These are phyloP conservation scores for Archips crataeganus DNA, from an alignment of 2,888 invertebrate species.

Conservation along the genomic window DNA sequence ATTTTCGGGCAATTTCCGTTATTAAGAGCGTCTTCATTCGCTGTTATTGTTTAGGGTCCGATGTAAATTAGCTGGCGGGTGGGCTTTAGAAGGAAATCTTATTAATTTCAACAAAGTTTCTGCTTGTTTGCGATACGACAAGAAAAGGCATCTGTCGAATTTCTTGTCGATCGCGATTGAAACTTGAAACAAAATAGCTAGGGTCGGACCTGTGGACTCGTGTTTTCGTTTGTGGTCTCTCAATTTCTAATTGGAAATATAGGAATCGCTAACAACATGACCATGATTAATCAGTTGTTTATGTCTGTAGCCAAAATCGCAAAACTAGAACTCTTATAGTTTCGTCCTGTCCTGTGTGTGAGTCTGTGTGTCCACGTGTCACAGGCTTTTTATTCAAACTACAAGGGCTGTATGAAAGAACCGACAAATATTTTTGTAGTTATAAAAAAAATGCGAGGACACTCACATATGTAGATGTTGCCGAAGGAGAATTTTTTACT, in stretches of 20 bases:
- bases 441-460: too few species aligned
- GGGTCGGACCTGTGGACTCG: neutral
- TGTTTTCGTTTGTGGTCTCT: conserved; percentile 11
- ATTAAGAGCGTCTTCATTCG: conserved; percentile 67
- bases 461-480: too few species aligned
- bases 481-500: too few species aligned
- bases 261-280: conserved; percentile 3
- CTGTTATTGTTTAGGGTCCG: conserved; percentile 70
- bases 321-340: too few species aligned
- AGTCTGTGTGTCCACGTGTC: neutral
- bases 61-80: conserved; percentile 70
- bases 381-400: too few species aligned
- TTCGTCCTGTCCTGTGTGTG: neutral
- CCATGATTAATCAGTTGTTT: neutral
- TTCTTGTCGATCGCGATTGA: conserved; percentile 21
- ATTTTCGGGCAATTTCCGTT: conserved; percentile 70
- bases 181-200: conserved; percentile 28
- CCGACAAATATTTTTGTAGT: too few species aligned
- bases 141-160: conserved; percentile 46
- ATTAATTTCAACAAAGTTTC: conserved; percentile 60
- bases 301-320: too few species aligned
- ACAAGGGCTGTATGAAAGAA: too few species aligned
- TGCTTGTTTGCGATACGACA: conserved; percentile 46
- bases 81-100: conserved; percentile 62
- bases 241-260: conserved; percentile 24